Evolutionary conservation across 2,113 vertebrate genomes (phyloP).

Genomic region (Lynx canadensis): DNA sequence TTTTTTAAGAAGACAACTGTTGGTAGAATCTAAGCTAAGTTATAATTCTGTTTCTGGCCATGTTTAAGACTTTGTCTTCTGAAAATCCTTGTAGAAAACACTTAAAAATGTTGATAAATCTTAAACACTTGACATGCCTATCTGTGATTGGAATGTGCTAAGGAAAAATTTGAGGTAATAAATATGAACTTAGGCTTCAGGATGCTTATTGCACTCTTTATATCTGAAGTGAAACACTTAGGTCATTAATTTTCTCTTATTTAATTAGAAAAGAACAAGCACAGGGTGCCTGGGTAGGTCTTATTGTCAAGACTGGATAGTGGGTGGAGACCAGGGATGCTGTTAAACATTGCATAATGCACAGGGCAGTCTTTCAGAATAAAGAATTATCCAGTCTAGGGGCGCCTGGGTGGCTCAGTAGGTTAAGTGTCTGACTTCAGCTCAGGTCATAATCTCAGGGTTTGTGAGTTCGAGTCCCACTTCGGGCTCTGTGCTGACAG

Average conservation of each 20-base stretch:
- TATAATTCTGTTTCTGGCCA: background rate
- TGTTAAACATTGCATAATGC: no score
- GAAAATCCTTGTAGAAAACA: background rate
- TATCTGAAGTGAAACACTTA: background rate
- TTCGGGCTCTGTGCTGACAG: no score
- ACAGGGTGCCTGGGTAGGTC: background rate
- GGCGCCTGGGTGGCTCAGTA: no score
- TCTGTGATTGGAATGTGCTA: background rate
- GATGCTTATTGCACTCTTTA: background rate
- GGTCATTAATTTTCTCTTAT: background rate
- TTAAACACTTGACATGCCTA: background rate
- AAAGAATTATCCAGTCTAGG: no score
- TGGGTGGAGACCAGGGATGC: no score
- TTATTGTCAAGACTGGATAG: no score
- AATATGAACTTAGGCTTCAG: background rate
- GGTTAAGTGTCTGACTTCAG: no score
- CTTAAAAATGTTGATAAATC: background rate
- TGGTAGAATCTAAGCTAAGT: background rate
- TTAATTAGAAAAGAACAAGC: background rate
- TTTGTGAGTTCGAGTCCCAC: no score
- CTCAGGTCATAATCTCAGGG: no score
- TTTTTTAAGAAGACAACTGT: background rate
- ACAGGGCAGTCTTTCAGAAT: no score
- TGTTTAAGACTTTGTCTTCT: background rate
- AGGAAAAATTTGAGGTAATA: constrained; percentile 3